A percentile compares a stretch with the other conserved stretches of the same genome.
Conservation (phyloP, 1,140 invertebrate species). For the Homalodisca vitripennis region DNA sequence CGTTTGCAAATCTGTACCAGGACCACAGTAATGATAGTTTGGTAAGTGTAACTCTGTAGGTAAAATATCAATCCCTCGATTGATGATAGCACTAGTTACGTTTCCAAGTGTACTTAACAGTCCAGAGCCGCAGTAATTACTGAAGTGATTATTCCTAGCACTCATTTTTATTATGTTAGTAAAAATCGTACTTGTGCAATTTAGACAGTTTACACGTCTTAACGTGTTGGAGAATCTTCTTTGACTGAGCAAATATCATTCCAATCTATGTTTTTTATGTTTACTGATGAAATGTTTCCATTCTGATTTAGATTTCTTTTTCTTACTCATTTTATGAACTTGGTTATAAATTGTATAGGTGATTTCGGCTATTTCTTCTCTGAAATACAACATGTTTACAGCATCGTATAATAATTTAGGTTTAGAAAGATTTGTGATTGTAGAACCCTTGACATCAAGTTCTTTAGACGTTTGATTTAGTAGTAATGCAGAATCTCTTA, state of each 20-base stretch:
- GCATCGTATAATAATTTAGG: background rate
- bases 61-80: slow-evolving; percentile 47
- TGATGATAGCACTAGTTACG: background rate
- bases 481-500: background rate
- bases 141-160: no score
- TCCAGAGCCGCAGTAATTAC: background rate
- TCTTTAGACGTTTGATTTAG: background rate
- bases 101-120: background rate
- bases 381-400: background rate
- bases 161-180: no score
- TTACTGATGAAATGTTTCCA: background rate
- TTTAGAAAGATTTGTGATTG: background rate
- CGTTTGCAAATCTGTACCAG: slow-evolving; percentile 50
- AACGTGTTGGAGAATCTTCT: no score
- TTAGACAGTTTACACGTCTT: no score
- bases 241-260: background rate
- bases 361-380: background rate
- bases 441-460: background rate
- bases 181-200: no score
- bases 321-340: background rate
- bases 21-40: slow-evolving; percentile 51
- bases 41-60: slow-evolving; percentile 51
- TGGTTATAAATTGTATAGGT: background rate
- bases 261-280: background rate
- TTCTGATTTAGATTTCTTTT: background rate